Evolutionary conservation across 2,888 invertebrate species (phyloP).

Genomic region (Thymelicus lineola): DNA sequence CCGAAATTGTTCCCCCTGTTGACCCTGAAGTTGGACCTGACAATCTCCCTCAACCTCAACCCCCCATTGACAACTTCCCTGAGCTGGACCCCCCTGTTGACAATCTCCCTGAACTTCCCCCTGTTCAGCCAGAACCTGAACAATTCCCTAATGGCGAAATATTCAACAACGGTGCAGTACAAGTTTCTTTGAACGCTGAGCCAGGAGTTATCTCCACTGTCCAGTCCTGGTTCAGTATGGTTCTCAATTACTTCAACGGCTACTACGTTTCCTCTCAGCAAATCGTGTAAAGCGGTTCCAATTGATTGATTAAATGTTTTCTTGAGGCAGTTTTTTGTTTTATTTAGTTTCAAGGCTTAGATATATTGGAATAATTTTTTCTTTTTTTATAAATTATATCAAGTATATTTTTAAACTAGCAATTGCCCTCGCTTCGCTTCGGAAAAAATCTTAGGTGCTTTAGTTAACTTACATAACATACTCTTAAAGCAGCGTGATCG

Average conservation of each 20-base stretch:
- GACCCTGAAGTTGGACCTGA: conserved; percentile 30
- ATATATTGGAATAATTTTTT: no score
- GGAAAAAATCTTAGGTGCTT: no score
- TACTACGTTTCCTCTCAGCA: conserved; percentile 59
- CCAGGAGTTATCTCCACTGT: conserved; percentile 58
- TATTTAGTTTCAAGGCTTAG: not conserved
- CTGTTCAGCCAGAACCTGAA: conserved; percentile 17
- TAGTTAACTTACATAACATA: no score
- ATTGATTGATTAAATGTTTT: conserved; percentile 9
- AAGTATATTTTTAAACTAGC: no score
- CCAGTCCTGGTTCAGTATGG: conserved; percentile 67
- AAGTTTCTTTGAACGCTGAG: conserved; percentile 59
- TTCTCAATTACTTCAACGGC: conserved; percentile 66
- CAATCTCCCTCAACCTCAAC: conserved; percentile 26
- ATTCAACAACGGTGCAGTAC: conserved; percentile 66
- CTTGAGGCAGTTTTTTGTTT: conserved; percentile 7
- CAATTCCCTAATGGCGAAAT: conserved; percentile 57
- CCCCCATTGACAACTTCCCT: conserved; percentile 20
- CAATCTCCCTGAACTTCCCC: conserved; percentile 13
- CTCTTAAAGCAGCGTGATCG: no score
- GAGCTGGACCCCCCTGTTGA: conserved; percentile 1
- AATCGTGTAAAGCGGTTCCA: conserved; percentile 55
- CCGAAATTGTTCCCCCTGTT: conserved; percentile 28
- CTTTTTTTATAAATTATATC: no score
- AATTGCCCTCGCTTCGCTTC: no score